Evolutionary conservation across 2,113 vertebrate genomes (phyloP).

Genomic region (Lontra canadensis): DNA sequence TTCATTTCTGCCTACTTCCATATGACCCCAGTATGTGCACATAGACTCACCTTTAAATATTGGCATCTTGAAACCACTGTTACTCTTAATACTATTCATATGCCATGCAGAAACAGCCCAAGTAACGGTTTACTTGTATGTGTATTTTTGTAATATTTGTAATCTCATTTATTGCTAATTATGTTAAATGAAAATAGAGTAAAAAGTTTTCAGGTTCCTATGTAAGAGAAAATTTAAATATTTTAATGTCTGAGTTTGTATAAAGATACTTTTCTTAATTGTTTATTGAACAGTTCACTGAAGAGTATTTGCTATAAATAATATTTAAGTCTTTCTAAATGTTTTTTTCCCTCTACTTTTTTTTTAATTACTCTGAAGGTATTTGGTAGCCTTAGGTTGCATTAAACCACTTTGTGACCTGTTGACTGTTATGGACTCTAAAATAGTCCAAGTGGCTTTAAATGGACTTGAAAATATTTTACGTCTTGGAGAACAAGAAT

Average conservation of each 20-base stretch:
- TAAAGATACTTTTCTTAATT: slow-evolving; percentile 17
- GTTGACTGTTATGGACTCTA: slow-evolving; percentile 95
- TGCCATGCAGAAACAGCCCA: neutral
- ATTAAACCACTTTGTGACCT: slow-evolving; percentile 95
- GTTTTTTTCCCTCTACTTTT: neutral
- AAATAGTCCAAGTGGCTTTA: slow-evolving; percentile 94
- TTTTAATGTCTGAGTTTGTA: slow-evolving; percentile 12
- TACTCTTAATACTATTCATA: neutral
- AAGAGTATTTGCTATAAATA: slow-evolving; percentile 32
- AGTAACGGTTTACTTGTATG: neutral
- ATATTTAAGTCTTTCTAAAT: slow-evolving; percentile 30
- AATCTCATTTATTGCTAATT: slow-evolving; percentile 17
- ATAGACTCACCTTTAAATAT: neutral
- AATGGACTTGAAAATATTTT: slow-evolving; percentile 95
- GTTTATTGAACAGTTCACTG: slow-evolving; percentile 35
- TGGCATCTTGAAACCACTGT: neutral
- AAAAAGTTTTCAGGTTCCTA: neutral
- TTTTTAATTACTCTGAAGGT: slow-evolving; percentile 83
- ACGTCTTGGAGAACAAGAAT: slow-evolving; percentile 92
- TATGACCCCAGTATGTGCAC: neutral
- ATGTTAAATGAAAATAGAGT: slow-evolving; percentile 3
- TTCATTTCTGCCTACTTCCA: neutral
- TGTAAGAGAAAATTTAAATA: slow-evolving; percentile 32
- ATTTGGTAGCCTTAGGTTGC: slow-evolving; percentile 92
- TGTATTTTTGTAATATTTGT: slow-evolving; percentile 11